phyloP scores from a whole-genome alignment of 2,797 vertebrate species.

The Sebastiscus tertius region DNA sequence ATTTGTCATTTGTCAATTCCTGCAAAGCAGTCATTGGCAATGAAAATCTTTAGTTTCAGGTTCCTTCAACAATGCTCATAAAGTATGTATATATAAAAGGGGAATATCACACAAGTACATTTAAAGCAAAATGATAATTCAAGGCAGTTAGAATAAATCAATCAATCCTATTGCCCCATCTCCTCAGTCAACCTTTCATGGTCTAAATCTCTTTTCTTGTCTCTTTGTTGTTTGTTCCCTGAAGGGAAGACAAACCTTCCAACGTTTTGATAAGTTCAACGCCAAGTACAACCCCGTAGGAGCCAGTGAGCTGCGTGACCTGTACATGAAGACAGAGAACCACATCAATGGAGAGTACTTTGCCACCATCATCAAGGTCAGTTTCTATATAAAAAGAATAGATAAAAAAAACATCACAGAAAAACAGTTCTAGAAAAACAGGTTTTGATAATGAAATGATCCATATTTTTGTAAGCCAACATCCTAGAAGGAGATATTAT shows the following conservation, averaged over 20 bases:
- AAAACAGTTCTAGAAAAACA: neutral
- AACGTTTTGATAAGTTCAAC: conserved; percentile 99
- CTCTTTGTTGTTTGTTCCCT: conserved; percentile 25
- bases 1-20: no score
- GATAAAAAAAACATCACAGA: neutral
- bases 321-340: conserved; percentile 97
- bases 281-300: conserved; percentile 98
- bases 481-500: neutral
- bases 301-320: conserved; percentile 95
- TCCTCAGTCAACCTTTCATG: neutral
- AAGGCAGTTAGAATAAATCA: neutral
- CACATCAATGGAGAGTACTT: conserved; percentile 94
- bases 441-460: neutral
- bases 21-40: no score
- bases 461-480: neutral
- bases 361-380: conserved; percentile 97
- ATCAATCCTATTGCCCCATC: neutral
- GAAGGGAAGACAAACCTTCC: conserved; percentile 98
- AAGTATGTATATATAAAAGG: no score
- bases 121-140: no score
- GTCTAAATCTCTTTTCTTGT: conserved; percentile 6
- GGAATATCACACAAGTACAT: no score
- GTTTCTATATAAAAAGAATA: neutral
- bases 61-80: no score
- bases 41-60: no score